Conservation (phyloP, 2,888 invertebrate species). For the Homarus gammarus region DNA sequence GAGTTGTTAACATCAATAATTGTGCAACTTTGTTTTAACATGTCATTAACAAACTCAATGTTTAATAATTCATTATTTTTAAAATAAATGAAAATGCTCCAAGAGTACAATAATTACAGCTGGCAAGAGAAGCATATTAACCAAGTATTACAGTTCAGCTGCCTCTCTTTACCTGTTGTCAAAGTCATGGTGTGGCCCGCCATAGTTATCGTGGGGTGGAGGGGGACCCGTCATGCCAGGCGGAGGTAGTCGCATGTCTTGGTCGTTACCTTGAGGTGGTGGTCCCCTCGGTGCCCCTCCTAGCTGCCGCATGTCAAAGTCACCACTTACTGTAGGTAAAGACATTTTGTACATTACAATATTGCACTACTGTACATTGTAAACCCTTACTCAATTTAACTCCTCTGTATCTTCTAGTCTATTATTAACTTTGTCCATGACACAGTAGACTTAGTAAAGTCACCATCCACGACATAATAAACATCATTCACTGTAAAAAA, state of each 20-base stretch:
- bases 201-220: conserved; percentile 61
- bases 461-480: too few species aligned
- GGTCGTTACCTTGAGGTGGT: conserved; percentile 71
- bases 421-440: too few species aligned
- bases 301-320: conserved; percentile 73
- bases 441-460: too few species aligned
- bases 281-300: conserved; percentile 59
- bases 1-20: not conserved
- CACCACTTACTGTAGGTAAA: too few species aligned
- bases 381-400: too few species aligned
- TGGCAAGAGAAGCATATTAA: not conserved
- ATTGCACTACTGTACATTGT: too few species aligned
- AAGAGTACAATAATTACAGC: not conserved
- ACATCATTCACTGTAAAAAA: too few species aligned
- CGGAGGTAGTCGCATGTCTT: conserved; percentile 75
- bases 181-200: conserved; percentile 54
- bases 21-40: not conserved
- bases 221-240: conserved; percentile 68
- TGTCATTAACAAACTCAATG: not conserved
- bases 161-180: conserved; percentile 57
- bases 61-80: not conserved
- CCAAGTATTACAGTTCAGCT: not conserved
- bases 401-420: too few species aligned
- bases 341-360: too few species aligned
- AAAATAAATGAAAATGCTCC: not conserved